These are phyloP conservation scores for Emydocephalus ijimae DNA, from an alignment of 2,113 vertebrate genomes.

Conservation along the genomic window DNA sequence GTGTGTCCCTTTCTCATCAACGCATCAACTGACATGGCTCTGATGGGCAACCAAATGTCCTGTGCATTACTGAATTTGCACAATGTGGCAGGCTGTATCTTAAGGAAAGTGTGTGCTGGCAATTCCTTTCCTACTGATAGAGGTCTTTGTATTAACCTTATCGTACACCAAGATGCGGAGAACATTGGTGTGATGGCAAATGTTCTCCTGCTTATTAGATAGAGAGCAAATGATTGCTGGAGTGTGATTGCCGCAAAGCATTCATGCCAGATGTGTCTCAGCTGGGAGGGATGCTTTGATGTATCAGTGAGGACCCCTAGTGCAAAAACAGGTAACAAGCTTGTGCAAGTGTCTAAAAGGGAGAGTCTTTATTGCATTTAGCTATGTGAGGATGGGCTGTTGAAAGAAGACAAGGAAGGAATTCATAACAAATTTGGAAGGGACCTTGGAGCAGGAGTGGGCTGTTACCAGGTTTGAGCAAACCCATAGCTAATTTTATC, in stretches of 20 bases:
- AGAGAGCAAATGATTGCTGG: constrained; percentile 53
- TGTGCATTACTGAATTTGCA: constrained; percentile 15
- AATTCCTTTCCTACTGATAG: constrained; percentile 13
- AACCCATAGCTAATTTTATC: too few species aligned
- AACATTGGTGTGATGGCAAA: constrained; percentile 53
- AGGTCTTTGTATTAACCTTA: constrained; percentile 30
- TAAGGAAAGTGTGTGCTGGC: not conserved
- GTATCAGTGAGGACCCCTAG: constrained; percentile 24
- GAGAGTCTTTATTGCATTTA: not conserved
- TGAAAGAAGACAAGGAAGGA: not conserved
- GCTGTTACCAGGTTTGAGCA: too few species aligned
- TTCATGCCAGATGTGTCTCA: not conserved
- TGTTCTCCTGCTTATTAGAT: constrained; percentile 45
- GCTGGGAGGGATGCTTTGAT: not conserved
- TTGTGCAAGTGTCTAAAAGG: not conserved
- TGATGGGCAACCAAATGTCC: constrained; percentile 3
- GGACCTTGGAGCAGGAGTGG: too few species aligned
- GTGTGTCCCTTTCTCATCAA: not conserved
- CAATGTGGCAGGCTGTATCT: constrained; percentile 12
- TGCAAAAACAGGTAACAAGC: not conserved
- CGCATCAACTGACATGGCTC: constrained; percentile 2
- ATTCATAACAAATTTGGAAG: too few species aligned
- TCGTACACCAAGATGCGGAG: constrained; percentile 44
- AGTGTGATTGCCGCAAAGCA: constrained; percentile 35
- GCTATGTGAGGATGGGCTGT: not conserved